Base-by-base conservation (phyloP, 2,797 vertebrate genomes). In the Limosa lapponica region DNA sequence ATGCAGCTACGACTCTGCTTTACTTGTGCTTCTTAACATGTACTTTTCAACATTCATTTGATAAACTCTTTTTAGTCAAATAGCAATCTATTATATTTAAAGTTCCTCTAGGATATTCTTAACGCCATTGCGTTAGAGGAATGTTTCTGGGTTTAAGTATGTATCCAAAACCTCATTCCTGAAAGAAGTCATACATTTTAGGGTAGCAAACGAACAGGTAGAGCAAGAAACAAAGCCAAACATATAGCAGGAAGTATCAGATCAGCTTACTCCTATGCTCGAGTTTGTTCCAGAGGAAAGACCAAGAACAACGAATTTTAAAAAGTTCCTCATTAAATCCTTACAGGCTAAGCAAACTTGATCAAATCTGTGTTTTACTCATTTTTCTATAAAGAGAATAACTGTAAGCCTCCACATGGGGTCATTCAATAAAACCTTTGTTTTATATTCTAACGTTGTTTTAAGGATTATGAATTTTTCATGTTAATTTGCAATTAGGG, bases 161-260 rank as follows among this genome's bases (percentile, higher is more conserved):
- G 43, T 28, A 64, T 46, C 48, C 30, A 64, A 89, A 87, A 85
- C 44, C 27, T 71, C 66, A 82, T 66, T 82, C 44, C 30, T 82
- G 43, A 88, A 67, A 62, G 37, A 74, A 62, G n/a, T 71, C n/a
- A 30, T 25, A 46, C 18, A n/a, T 90, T 91, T 92, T 55, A 71
- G 36, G 55, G 71, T 8, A 80, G 58, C 8, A 52, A 82, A 24
- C 52, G 66, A 87, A 92, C 89, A 86, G 58, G 71, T 43, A 79
- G 44, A 72, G 54, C 83, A 86, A 92, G 89, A 95, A 93, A 79
- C 15, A 48, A 18, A 64, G 58, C 62, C 89, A 92, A 72, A 74
- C 22, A n/a, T 39, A 57, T 4, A 88, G 36, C 32, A 79, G n/a
- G 77, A 90, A 80, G 54, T 59, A 85, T 36, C 54, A 75, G 57